phyloP scores from a whole-genome alignment of 2,888 invertebrate species.

The Phrixothrix hirtus region DNA sequence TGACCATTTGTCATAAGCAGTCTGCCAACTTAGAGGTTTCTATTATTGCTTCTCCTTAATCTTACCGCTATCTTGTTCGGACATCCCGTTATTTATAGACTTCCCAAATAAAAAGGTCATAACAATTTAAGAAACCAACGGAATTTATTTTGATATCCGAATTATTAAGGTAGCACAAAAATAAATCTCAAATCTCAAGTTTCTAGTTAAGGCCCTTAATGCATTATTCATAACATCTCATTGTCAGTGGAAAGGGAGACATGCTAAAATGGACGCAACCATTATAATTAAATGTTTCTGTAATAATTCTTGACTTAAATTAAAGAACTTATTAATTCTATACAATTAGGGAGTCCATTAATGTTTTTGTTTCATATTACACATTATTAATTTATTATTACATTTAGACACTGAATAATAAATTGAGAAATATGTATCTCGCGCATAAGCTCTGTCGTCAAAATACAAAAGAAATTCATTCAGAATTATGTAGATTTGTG shows the following conservation, averaged over 20 bases:
- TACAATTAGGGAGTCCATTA: no score
- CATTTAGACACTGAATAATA: no score
- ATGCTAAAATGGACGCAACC: no score
- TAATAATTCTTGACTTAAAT: no score
- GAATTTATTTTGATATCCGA: conserved; percentile 7
- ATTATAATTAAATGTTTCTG: no score
- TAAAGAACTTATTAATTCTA: no score
- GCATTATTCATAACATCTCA: conserved; percentile 22
- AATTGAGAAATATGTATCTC: no score
- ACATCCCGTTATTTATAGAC: conserved; percentile 41
- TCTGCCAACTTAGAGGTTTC: conserved; percentile 41
- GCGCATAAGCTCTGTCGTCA: no score
- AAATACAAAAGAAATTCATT: conserved; percentile 11
- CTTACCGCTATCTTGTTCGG: conserved; percentile 40
- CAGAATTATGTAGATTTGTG: conserved; percentile 25
- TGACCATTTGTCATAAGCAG: conserved; percentile 53
- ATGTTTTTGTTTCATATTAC: no score
- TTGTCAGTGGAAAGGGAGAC: conserved; percentile 5
- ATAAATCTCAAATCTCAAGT: conserved; percentile 1
- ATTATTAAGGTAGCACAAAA: no score
- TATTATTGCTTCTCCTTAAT: conserved; percentile 40
- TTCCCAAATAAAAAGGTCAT: conserved; percentile 22
- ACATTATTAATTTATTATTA: no score
- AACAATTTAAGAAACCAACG: conserved; percentile 10
- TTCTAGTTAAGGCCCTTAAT: conserved; percentile 4